Base-by-base conservation (phyloP, 2,113 vertebrate genomes). In the Ceyx cyanopectus region DNA sequence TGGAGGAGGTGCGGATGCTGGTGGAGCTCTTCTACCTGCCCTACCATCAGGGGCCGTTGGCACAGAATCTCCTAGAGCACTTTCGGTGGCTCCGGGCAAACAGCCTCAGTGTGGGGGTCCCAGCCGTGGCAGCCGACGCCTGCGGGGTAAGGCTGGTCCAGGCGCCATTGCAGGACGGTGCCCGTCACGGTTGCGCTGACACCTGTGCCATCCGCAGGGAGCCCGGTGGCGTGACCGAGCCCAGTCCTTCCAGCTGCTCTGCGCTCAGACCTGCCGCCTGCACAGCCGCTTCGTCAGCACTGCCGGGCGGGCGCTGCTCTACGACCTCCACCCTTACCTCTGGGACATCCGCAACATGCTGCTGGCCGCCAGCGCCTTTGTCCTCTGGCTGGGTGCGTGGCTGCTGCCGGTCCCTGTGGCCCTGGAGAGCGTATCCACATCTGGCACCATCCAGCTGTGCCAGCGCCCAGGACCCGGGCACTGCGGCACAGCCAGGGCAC, bases 261-360 rank as follows among this genome's bases (percentile, higher is more conserved):
- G 98, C 4, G 92, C 97, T 2, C 97, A 98, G 82, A 95, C 96
- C 1, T 98, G 97, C 5, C 95, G 94, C 91, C 97, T 99, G 60
- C 98, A 98, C 91, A 96, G 97, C 85, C 98, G 96, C n/a, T 93
- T 99, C 9, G 98, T 98, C 79, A 96, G 97, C 30, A 96, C 97
- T 0, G 95, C 97, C 8, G 97, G 98, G 57, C 95, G 92, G 68
- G 98, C 98, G 0, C 97, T 98, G 75, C 98, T 98, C 45, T 99
- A 98, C 1, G 98, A 98, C 95, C 98, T 99, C 60, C 98, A 98
- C 91, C 98, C 98, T 37, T 99, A 99, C 51, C 98, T 99, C 80
- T 98, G 98, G 98, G 98, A 98, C 96, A 95, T 99, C 91, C 97
- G 98, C 76, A 99, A 98, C 97, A 96, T 97, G 6, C 96, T 98